These are phyloP conservation scores for Seira musarum DNA, from an alignment of 2,888 invertebrate genomes.

Conservation along the genomic window DNA sequence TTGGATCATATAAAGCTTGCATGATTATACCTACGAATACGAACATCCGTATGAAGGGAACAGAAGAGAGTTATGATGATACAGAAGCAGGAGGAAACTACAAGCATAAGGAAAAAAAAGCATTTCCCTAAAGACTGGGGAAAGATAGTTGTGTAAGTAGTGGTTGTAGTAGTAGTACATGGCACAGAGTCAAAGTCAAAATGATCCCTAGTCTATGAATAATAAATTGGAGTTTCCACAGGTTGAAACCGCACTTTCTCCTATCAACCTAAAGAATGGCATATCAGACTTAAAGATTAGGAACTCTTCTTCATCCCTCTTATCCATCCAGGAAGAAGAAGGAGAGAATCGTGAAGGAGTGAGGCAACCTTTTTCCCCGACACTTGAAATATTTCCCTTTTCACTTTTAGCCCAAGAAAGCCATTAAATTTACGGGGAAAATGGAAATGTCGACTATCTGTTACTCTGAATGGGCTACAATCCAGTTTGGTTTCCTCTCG, in stretches of 20 bases:
- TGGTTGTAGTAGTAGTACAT: no score
- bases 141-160: no score
- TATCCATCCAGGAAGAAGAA: constrained; percentile 57
- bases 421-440: constrained; percentile 61
- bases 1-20: no score
- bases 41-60: constrained; percentile 16
- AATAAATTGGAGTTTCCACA: constrained; percentile 61
- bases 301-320: constrained; percentile 43
- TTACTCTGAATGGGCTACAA: constrained; percentile 45
- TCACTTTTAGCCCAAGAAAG: constrained; percentile 58
- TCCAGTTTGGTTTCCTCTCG: constrained; percentile 11
- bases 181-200: constrained; percentile 58
- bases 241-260: constrained; percentile 55
- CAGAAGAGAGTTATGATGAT: constrained; percentile 15
- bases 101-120: constrained; percentile 52
- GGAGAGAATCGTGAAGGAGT: no score
- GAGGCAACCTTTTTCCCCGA: constrained; percentile 61
- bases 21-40: no score
- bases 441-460: constrained; percentile 62
- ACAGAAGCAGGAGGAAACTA: constrained; percentile 16
- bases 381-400: constrained; percentile 61
- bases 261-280: no score
- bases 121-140: no score
- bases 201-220: constrained; percentile 61
- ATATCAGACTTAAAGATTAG: no score